phyloP scores from a whole-genome alignment of 2,113 vertebrate genomes.

The Brienomyrus brachyistius region DNA sequence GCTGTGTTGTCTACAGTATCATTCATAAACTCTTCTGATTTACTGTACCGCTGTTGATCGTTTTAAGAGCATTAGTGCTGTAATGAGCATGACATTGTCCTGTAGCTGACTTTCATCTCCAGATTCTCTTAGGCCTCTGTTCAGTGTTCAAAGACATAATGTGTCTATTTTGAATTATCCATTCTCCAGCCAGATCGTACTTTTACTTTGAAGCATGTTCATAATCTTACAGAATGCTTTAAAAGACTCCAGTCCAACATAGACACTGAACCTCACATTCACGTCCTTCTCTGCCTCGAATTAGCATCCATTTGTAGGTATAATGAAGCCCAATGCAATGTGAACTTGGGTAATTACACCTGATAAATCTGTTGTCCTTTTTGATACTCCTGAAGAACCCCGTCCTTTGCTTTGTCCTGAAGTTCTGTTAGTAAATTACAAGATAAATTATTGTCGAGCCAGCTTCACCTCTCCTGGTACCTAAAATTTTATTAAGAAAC shows the following conservation, averaged over 20 bases:
- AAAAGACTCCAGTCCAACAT: not conserved
- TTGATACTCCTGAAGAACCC: constrained; percentile 11
- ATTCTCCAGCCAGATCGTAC: not conserved
- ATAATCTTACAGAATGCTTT: not conserved
- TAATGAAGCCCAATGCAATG: constrained; percentile 25
- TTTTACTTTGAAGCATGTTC: not conserved
- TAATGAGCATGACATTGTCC: not conserved
- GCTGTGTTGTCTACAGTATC: not conserved
- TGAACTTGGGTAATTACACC: constrained; percentile 29
- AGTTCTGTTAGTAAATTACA: constrained; percentile 31
- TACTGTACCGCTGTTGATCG: not conserved
- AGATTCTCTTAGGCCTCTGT: not conserved
- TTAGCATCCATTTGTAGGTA: constrained; percentile 12
- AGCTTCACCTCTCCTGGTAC: constrained; percentile 8
- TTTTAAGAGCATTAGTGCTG: not conserved
- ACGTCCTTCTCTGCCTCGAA: not conserved
- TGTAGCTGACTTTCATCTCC: not conserved
- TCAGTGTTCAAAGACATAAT: constrained; percentile 11
- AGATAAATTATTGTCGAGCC: constrained; percentile 13
- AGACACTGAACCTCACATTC: not conserved
- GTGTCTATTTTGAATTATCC: not conserved
- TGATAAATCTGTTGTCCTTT: constrained; percentile 36
- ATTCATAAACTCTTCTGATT: not conserved
- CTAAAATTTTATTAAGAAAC: constrained; percentile 13
- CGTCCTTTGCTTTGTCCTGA: constrained; percentile 22